These are phyloP conservation scores for Rhabdomys pumilio DNA, from an alignment of 2,797 vertebrate genomes.

Conservation along the genomic window DNA sequence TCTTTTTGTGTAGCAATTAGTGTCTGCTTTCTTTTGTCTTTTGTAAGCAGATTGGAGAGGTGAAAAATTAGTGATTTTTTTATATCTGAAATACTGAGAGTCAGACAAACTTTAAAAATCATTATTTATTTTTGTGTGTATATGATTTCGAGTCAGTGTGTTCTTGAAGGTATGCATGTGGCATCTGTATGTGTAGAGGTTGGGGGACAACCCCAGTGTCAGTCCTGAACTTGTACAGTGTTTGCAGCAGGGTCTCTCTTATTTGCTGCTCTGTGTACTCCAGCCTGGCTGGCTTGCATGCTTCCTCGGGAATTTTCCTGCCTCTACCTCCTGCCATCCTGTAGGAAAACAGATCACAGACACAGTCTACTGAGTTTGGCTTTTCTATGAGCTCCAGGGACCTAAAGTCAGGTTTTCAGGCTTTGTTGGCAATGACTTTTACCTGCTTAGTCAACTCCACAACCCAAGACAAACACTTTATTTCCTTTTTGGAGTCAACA, in stretches of 20 bases:
- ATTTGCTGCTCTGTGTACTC: not conserved
- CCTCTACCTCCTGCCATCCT: not conserved
- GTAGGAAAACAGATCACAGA: not conserved
- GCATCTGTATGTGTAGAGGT: not conserved
- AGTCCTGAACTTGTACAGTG: not conserved
- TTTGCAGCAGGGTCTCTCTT: not conserved
- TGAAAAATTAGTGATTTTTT: slow-evolving; percentile 33
- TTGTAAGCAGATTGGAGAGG: not conserved
- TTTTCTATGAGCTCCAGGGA: not conserved
- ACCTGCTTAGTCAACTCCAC: not conserved
- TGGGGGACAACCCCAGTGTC: not conserved
- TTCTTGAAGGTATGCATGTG: not conserved
- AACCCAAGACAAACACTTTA: not conserved
- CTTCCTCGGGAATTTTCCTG: not conserved
- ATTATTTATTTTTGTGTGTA: not conserved
- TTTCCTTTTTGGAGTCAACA: slow-evolving; percentile 52
- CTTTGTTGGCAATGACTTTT: not conserved
- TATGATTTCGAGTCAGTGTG: not conserved
- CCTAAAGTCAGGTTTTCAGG: not conserved
- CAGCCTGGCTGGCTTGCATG: not conserved
- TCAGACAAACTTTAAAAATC: not conserved
- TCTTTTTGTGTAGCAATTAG: not conserved
- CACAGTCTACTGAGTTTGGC: too few species aligned
- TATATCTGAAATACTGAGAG: slow-evolving; percentile 45
- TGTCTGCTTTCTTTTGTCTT: slow-evolving; percentile 17